These are phyloP conservation scores for Agrypnia vestita DNA, from an alignment of 1,140 invertebrate genomes.

Conservation along the genomic window DNA sequence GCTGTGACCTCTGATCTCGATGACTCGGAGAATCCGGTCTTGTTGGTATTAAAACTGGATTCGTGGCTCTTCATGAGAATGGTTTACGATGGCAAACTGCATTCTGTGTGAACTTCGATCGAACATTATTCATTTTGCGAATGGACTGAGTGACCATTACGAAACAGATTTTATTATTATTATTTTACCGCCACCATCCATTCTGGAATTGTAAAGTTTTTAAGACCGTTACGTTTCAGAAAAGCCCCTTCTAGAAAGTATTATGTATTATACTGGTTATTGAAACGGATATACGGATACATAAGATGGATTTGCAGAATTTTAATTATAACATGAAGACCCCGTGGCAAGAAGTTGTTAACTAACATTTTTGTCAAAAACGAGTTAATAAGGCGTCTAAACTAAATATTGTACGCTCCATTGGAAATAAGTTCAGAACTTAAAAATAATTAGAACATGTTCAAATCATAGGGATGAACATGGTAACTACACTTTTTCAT, in stretches of 20 bases:
- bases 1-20: constrained; percentile 51
- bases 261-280: too few species aligned
- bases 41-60: constrained; percentile 53
- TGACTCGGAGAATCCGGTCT: constrained; percentile 39
- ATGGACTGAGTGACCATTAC: constrained; percentile 45
- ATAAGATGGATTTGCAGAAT: too few species aligned
- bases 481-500: too few species aligned
- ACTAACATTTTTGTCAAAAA: too few species aligned
- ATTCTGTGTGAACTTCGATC: constrained; percentile 55
- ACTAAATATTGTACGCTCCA: too few species aligned
- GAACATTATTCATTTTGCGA: constrained; percentile 60
- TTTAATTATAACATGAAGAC: too few species aligned
- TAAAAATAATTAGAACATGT: too few species aligned
- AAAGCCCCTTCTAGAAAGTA: not conserved
- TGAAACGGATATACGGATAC: too few species aligned
- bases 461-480: too few species aligned
- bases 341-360: too few species aligned
- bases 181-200: constrained; percentile 26
- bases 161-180: constrained; percentile 51
- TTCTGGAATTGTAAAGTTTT: constrained; percentile 26
- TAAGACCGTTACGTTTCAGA: constrained; percentile 23
- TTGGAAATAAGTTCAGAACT: too few species aligned
- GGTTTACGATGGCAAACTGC: constrained; percentile 29
- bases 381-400: too few species aligned
- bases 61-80: constrained; percentile 51